These are phyloP conservation scores for Physeter macrocephalus DNA, from an alignment of 2,113 vertebrate genomes.

Conservation along the genomic window DNA sequence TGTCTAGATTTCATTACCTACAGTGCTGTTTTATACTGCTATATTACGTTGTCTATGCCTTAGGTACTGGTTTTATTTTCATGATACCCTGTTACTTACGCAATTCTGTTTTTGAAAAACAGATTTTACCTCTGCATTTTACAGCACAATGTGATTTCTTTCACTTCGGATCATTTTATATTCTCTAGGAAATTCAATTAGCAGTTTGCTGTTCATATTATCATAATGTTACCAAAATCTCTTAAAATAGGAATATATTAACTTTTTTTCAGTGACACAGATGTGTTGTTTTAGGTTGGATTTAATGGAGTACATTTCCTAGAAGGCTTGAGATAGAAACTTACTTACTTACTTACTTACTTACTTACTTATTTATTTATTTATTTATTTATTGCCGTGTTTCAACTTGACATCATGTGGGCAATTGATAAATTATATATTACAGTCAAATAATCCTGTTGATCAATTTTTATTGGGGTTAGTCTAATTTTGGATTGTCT, in stretches of 20 bases:
- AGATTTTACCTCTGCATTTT: not conserved
- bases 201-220: not conserved
- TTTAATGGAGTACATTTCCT: not conserved
- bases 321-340: not conserved
- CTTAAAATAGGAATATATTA: not conserved
- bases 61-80: slow-evolving; percentile 23
- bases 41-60: not conserved
- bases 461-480: not conserved
- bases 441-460: not conserved
- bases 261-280: not conserved
- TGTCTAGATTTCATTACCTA: not conserved
- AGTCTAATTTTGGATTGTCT: not conserved
- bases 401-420: not conserved
- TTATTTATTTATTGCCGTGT: not conserved
- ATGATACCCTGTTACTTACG: not conserved
- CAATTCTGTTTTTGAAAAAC: not conserved
- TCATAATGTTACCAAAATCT: not conserved
- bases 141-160: not conserved
- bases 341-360: not conserved
- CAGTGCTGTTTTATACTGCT: not conserved
- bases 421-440: not conserved
- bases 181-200: not conserved
- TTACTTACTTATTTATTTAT: not conserved
- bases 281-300: not conserved
- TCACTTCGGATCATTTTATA: not conserved